A percentile compares a stretch with the other conserved stretches of the same genome.
Evolutionary conservation across 2,888 invertebrate genomes (phyloP).

Genomic region (Arenicola marina): DNA sequence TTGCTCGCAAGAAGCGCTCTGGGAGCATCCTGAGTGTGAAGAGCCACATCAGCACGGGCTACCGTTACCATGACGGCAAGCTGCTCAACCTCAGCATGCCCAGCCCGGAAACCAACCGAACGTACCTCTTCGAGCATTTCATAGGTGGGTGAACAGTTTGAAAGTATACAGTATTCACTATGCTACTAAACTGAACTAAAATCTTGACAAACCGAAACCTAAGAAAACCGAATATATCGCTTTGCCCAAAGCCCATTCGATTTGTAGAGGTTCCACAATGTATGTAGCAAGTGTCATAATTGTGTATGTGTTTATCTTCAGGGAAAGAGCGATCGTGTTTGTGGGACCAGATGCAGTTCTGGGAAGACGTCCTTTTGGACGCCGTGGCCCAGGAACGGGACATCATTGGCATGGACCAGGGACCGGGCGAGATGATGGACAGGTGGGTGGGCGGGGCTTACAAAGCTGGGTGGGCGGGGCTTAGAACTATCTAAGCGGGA

Average conservation of each 20-base stretch:
- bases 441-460: no score
- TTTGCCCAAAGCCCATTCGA: no score
- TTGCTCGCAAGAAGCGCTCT: conserved; percentile 70
- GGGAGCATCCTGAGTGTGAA: conserved; percentile 92
- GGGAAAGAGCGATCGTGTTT: conserved; percentile 80
- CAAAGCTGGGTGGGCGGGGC: no score
- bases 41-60: conserved; percentile 83
- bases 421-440: conserved; percentile 98
- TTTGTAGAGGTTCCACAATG: no score
- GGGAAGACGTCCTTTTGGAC: conserved; percentile 99
- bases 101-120: conserved; percentile 85
- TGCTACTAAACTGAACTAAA: no score
- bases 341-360: conserved; percentile 93
- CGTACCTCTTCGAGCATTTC: conserved; percentile 84
- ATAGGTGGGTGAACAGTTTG: conserved; percentile 63
- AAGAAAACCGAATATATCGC: no score
- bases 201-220: no score
- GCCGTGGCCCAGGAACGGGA: conserved; percentile 97
- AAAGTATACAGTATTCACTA: not conserved
- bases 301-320: conserved; percentile 23
- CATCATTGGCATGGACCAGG: conserved; percentile 99
- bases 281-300: no score
- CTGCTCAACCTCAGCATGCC: conserved; percentile 82
- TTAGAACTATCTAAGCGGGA: no score
- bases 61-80: conserved; percentile 84